A percentile compares a stretch with the other conserved stretches of the same genome.
Evolutionary conservation across 2,888 invertebrate genomes (phyloP).

Genomic region (Biston betularia): DNA sequence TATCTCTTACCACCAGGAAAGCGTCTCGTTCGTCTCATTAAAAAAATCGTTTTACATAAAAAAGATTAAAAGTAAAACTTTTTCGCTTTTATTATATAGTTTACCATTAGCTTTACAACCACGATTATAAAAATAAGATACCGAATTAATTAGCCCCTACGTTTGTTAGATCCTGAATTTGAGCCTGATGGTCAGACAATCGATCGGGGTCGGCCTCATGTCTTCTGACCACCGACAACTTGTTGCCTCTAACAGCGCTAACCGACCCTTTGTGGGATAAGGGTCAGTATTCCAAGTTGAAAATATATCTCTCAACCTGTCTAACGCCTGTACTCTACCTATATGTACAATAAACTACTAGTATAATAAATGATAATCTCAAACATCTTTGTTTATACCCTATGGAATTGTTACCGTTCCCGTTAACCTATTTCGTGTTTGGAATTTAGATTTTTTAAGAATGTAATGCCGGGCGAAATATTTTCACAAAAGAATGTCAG

Average conservation of each 20-base stretch:
- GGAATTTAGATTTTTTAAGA: slow-evolving; percentile 1
- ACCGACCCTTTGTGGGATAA: slow-evolving; percentile 39
- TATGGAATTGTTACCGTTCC: neutral
- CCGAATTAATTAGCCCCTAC: neutral
- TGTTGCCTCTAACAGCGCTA: slow-evolving; percentile 30
- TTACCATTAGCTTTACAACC: too few relatives aligned
- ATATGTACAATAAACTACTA: too few relatives aligned
- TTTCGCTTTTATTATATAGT: too few relatives aligned
- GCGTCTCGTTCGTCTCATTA: too few relatives aligned
- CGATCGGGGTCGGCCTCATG: slow-evolving; percentile 38
- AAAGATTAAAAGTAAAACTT: too few relatives aligned
- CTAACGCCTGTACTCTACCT: slow-evolving; percentile 6
- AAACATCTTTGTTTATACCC: neutral
- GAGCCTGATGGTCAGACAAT: slow-evolving; percentile 23
- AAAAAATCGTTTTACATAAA: too few relatives aligned
- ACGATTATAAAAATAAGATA: neutral
- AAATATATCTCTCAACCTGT: slow-evolving; percentile 7
- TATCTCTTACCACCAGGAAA: too few relatives aligned
- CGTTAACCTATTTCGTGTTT: neutral
- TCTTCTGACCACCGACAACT: slow-evolving; percentile 42
- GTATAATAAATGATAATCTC: neutral
- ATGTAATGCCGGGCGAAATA: neutral
- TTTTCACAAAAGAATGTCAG: slow-evolving; percentile 2
- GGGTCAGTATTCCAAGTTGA: slow-evolving; percentile 27
- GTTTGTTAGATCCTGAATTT: slow-evolving; percentile 10